phyloP scores from a whole-genome alignment of 2,113 vertebrate species.

The Neogale vison region DNA sequence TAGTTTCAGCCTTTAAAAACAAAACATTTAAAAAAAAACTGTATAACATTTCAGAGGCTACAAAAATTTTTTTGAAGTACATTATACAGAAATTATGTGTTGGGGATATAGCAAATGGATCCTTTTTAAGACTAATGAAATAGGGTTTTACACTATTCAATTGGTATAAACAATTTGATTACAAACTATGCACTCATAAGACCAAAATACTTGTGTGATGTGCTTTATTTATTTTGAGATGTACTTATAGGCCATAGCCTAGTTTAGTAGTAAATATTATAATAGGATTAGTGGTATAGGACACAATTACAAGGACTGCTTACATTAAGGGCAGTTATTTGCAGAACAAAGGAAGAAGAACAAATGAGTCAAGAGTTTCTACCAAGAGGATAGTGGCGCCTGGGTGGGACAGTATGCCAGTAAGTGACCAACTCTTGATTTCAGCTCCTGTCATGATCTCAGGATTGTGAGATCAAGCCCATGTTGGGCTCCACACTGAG shows the following conservation, averaged over 20 bases:
- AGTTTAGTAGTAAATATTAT: background rate
- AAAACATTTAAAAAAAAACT: background rate
- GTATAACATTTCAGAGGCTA: background rate
- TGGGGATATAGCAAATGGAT: background rate
- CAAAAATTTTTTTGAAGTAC: background rate
- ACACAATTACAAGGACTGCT: background rate
- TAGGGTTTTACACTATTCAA: background rate
- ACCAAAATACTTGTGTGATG: background rate
- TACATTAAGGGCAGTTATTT: background rate
- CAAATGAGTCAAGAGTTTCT: background rate
- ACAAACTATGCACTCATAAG: background rate
- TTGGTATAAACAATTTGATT: constrained; percentile 20
- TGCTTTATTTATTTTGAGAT: constrained; percentile 30
- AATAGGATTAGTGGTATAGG: background rate
- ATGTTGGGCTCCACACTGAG: background rate
- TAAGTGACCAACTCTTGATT: background rate
- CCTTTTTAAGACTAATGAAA: background rate
- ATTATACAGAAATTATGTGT: background rate
- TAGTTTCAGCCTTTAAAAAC: background rate
- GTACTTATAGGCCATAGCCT: background rate
- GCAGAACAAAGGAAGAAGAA: background rate
- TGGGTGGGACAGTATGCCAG: background rate
- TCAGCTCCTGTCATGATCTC: background rate
- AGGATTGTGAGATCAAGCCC: too few relatives aligned
- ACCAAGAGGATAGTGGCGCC: background rate